Base-by-base conservation (phyloP, 2,888 invertebrate genomes). In the Mellilla xanthometata region DNA sequence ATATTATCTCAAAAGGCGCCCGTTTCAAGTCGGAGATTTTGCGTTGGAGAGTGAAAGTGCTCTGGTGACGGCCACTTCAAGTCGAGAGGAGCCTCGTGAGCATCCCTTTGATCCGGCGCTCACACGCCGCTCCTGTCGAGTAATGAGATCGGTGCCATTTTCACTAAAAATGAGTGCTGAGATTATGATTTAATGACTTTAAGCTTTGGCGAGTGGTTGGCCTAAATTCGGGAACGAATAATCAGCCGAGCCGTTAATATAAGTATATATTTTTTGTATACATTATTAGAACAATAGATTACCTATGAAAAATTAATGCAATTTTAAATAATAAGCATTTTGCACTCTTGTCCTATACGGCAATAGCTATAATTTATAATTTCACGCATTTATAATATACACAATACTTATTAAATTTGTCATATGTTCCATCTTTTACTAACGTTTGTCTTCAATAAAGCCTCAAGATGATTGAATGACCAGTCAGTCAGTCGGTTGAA, bases 31-130 rank as follows among this genome's bases (percentile, higher is more conserved):
- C 59, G 54, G 63, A 68, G 66, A 71, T 72, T 69, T 62, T 64
- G 62, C 67, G 72, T 70, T 71, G 62, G 64, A 58, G 67, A 71
- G 69, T 68, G 61, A 77, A 74, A 74, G 73, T 62, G 58, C 51
- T n/a, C 64, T 60, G 67, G 62, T 63, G 74, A 80, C 73, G 74
- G 72, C 68, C 77, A 62, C 81, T 83, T 58, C 53, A 66, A 58
- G 49, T 54, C 42, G n/a, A 24, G 24, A 36, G 27, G 57, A 80
- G 79, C 73, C 69, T 70, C 68, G 60, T 69, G 74, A 80, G 74
- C 76, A 77, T 79, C 77, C 63, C 83, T 85, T 85, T 85, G 85
- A 85, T 81, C 82, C 71, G 64, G 61, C 71, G 71, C 73, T 76
- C 71, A 76, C 70, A 64, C 67, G 56, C 58, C 59, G 58, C 72